These are phyloP conservation scores for Chrysodeixis includens DNA, from an alignment of 2,888 invertebrate genomes.

Conservation along the genomic window DNA sequence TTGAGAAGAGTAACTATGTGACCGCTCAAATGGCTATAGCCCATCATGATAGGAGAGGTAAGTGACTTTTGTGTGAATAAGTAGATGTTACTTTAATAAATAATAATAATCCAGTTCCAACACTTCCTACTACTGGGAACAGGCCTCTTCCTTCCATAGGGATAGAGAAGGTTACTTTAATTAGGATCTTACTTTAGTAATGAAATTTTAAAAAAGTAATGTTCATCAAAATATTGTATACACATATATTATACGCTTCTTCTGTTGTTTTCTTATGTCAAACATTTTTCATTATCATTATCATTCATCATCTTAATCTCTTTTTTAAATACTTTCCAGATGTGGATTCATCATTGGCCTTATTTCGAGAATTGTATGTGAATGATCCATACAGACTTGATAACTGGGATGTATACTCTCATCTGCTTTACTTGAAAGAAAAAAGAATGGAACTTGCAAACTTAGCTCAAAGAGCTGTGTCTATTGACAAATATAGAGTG, in stretches of 20 bases:
- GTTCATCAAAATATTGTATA: too few relatives aligned
- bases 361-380: constrained; percentile 95
- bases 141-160: too few relatives aligned
- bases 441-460: constrained; percentile 97
- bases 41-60: constrained; percentile 97
- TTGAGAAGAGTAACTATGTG: constrained; percentile 96
- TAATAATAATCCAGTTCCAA: too few relatives aligned
- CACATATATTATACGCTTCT: too few relatives aligned
- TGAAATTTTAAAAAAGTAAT: too few relatives aligned
- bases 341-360: constrained; percentile 95
- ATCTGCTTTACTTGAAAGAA: constrained; percentile 98
- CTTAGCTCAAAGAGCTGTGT: constrained; percentile 97
- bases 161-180: too few relatives aligned
- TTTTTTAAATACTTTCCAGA: constrained; percentile 87
- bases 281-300: neutral
- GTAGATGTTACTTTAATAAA: too few relatives aligned
- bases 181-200: too few relatives aligned
- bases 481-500: constrained; percentile 98
- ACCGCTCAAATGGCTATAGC: constrained; percentile 97
- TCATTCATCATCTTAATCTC: too few relatives aligned
- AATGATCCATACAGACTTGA: constrained; percentile 98
- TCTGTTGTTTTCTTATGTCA: neutral
- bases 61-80: constrained; percentile 30
- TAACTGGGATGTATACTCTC: constrained; percentile 98
- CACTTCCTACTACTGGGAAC: too few relatives aligned